A percentile compares a stretch with the other conserved stretches of the same genome.
Evolutionary conservation across 2,113 vertebrate species (phyloP).

Genomic region (Oryzias melastigma): DNA sequence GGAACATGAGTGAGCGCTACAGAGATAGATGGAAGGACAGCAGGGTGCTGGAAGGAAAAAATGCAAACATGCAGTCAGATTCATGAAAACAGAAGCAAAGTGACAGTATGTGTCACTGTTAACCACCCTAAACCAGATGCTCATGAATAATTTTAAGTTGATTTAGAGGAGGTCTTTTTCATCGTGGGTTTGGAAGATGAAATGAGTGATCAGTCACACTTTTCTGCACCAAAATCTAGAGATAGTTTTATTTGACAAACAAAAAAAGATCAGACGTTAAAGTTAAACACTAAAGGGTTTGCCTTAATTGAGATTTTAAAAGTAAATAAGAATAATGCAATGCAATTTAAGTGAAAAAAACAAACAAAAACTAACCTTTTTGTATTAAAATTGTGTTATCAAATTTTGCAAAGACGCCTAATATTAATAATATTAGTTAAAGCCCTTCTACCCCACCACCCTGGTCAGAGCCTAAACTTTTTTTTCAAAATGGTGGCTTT

Average conservation of each 20-base stretch:
- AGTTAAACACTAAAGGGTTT: background rate
- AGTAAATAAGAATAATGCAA: no score
- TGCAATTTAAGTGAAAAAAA: no score
- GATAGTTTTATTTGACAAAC: background rate
- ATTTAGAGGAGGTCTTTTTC: slow-evolving; percentile 1
- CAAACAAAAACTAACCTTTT: no score
- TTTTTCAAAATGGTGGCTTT: no score
- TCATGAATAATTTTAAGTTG: slow-evolving; percentile 28
- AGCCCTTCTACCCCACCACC: no score
- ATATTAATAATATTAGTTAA: no score
- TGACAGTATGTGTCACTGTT: slow-evolving; percentile 18
- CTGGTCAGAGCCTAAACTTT: no score
- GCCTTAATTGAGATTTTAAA: background rate
- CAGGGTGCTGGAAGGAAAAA: background rate
- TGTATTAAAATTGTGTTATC: no score
- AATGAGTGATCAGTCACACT: background rate
- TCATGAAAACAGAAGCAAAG: slow-evolving; percentile 3
- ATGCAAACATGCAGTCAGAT: slow-evolving; percentile 1
- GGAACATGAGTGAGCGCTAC: slow-evolving; percentile 18
- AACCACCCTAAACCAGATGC: slow-evolving; percentile 19
- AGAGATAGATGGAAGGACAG: background rate
- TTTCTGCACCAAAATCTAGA: background rate
- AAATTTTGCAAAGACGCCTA: no score
- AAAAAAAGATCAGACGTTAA: background rate
- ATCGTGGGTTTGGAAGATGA: slow-evolving; percentile 1